Evolutionary conservation across 2,113 vertebrate genomes (phyloP).

Genomic region (Oncorhynchus tshawytscha): DNA sequence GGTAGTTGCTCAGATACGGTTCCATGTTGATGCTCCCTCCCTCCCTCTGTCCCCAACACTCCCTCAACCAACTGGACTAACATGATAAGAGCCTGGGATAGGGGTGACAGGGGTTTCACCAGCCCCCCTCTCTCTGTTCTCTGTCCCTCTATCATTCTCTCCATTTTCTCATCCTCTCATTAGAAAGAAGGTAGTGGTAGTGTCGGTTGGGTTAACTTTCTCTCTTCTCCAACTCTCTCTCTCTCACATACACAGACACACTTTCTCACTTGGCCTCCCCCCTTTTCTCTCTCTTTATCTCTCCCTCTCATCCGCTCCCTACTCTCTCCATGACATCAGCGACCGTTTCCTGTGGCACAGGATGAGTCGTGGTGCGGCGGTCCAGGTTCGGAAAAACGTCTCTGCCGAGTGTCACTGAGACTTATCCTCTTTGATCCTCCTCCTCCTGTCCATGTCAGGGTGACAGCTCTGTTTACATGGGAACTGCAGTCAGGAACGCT

Average conservation of each 20-base stretch:
- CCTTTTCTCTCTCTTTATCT: not conserved
- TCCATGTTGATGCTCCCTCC: not conserved
- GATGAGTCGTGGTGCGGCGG: conserved; percentile 37
- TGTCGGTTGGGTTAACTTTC: too few species aligned
- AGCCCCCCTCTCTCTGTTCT: conserved; percentile 14
- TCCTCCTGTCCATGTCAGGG: conserved; percentile 20
- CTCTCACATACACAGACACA: not conserved
- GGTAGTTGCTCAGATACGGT: not conserved
- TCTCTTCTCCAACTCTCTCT: not conserved
- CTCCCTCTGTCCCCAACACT: not conserved
- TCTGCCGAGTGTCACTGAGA: conserved; percentile 38
- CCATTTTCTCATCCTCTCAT: conserved; percentile 34
- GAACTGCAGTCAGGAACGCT: conserved; percentile 18
- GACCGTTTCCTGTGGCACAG: conserved; percentile 12
- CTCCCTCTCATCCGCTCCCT: not conserved
- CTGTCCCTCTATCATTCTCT: conserved; percentile 34
- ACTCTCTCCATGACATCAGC: conserved; percentile 25
- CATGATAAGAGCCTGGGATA: conserved; percentile 64
- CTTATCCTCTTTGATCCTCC: conserved; percentile 31
- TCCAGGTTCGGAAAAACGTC: conserved; percentile 32
- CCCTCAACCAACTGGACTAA: conserved; percentile 58
- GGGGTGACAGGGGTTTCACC: conserved; percentile 9
- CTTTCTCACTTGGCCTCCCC: not conserved
- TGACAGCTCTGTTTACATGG: conserved; percentile 29
- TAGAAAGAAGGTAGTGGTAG: too few species aligned